Evolutionary conservation across 2,797 vertebrate species (phyloP).

Genomic region (Aldrovandia affinis): DNA sequence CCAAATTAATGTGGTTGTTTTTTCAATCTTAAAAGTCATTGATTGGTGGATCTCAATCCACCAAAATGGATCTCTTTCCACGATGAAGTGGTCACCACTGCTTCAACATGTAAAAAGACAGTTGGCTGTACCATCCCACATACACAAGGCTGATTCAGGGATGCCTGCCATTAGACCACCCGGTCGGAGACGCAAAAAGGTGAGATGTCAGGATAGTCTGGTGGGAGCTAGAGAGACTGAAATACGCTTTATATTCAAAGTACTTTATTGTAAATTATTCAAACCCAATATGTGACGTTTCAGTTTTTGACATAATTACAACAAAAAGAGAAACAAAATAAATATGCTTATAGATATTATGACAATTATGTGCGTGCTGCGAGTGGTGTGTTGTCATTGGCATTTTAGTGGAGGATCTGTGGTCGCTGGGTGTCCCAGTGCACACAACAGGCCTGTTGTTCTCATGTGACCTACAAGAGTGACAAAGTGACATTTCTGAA

Average conservation of each 20-base stretch:
- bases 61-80: too few species aligned
- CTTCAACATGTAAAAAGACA: too few species aligned
- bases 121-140: background rate
- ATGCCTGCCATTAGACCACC: background rate
- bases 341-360: conserved; percentile 22
- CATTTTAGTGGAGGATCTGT: too few species aligned
- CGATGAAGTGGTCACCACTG: too few species aligned
- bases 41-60: too few species aligned
- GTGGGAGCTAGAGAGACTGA: too few species aligned
- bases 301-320: conserved; percentile 41
- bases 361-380: background rate
- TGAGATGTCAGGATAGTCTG: too few species aligned
- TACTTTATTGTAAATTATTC: conserved; percentile 74
- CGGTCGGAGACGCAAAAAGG: too few species aligned
- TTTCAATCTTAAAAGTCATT: too few species aligned
- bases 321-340: conserved; percentile 27
- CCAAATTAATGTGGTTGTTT: background rate
- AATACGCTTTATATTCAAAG: conserved; percentile 49
- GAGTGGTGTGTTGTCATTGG: background rate
- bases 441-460: background rate
- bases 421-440: background rate
- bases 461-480: background rate
- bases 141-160: background rate
- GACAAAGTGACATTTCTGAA: background rate
- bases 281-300: conserved; percentile 62